Percentiles rank a stretch among this genome's conserved stretches.
Conservation (phyloP, 2,888 invertebrate species). For the Anorthoa munda region DNA sequence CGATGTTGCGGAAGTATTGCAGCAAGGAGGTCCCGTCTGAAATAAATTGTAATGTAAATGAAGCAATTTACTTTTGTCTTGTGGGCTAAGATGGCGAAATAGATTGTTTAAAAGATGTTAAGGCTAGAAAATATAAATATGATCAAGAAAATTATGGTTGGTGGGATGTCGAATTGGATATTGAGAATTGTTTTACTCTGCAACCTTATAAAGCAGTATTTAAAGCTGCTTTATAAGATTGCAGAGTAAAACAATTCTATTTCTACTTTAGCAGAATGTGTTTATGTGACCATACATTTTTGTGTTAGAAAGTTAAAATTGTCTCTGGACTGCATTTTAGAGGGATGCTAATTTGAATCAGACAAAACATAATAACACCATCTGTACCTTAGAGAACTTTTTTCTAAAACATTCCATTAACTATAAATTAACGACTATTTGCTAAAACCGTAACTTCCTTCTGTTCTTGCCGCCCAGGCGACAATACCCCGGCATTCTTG, state of each 20-base stretch:
- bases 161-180: too few relatives aligned
- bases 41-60: neutral
- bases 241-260: too few relatives aligned
- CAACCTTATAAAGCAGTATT: too few relatives aligned
- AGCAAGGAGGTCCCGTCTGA: neutral
- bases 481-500: conserved; percentile 20
- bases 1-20: conserved; percentile 39
- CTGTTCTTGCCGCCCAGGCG: conserved; percentile 22
- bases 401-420: neutral
- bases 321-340: neutral
- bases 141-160: too few relatives aligned
- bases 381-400: neutral
- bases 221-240: too few relatives aligned
- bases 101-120: too few relatives aligned
- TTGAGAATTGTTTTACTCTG: neutral
- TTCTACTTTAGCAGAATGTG: too few relatives aligned
- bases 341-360: neutral
- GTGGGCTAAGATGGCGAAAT: neutral
- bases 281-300: too few relatives aligned
- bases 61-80: neutral
- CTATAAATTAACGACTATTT: conserved; percentile 39
- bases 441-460: neutral
- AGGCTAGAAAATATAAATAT: too few relatives aligned
- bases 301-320: neutral
- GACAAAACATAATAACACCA: neutral